Evolutionary conservation across 2,888 invertebrate species (phyloP).

Genomic region (Mongoloraphidia duomilia): DNA sequence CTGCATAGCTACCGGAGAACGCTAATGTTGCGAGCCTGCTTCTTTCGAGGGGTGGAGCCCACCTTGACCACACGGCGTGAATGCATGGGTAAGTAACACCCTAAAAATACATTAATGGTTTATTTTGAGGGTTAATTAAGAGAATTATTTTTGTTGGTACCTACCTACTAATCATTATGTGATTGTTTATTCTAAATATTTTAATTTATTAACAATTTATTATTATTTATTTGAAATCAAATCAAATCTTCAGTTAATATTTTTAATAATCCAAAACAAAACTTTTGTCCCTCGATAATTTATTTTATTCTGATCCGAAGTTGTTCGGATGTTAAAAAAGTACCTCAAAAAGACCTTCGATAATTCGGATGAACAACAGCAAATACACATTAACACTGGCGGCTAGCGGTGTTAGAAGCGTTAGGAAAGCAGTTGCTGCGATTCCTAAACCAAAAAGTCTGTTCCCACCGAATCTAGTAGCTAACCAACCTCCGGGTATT

Average conservation of each 20-base stretch:
- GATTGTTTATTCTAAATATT: background rate
- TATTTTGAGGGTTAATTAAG: too few relatives aligned
- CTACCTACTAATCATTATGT: too few relatives aligned
- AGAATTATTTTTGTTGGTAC: too few relatives aligned
- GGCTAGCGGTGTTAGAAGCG: constrained; percentile 64
- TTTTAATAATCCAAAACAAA: too few relatives aligned
- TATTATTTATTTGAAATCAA: too few relatives aligned
- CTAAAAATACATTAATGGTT: constrained; percentile 25
- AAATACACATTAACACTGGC: constrained; percentile 55
- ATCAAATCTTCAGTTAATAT: too few relatives aligned
- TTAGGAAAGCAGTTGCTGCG: constrained; percentile 61
- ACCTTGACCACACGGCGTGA: constrained; percentile 70
- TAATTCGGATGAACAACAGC: constrained; percentile 55
- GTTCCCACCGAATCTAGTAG: constrained; percentile 74
- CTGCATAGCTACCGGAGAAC: constrained; percentile 74
- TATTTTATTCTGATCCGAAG: too few relatives aligned
- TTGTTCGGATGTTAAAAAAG: constrained; percentile 2
- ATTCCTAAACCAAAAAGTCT: constrained; percentile 66
- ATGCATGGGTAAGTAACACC: constrained; percentile 67
- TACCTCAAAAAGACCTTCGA: constrained; percentile 73
- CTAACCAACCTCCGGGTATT: constrained; percentile 70
- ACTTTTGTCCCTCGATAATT: too few relatives aligned
- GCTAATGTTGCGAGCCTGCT: constrained; percentile 67
- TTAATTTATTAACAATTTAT: background rate
- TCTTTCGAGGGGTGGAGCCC: constrained; percentile 69